A percentile compares a stretch with the other conserved stretches of the same genome.
phyloP scores from a whole-genome alignment of 2,888 invertebrate genomes.

The Pyrocoelia pectoralis region DNA sequence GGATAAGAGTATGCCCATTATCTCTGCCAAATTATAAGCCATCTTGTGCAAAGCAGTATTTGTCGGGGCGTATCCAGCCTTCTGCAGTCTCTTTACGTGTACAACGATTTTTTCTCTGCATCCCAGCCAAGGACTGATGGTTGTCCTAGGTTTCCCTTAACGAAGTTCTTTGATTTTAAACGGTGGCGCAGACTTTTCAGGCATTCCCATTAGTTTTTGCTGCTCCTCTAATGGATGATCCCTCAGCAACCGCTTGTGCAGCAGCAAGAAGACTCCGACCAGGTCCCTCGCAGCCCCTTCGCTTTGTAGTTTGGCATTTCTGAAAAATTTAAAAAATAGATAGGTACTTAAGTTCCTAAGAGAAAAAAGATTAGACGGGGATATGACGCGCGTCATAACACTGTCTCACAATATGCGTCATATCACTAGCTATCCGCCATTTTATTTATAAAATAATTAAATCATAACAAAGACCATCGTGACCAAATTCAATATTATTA shows the following conservation, averaged over 20 bases:
- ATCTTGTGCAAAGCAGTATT: background rate
- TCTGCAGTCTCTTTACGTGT: background rate
- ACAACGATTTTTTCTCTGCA: background rate
- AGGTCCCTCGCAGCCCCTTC: no score
- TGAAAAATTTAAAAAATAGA: no score
- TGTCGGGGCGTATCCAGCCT: background rate
- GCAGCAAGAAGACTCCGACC: background rate
- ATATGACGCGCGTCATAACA: background rate
- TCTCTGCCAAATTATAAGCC: background rate
- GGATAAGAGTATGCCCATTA: background rate
- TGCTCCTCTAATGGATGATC: background rate
- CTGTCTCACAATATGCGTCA: background rate
- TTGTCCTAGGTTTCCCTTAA: background rate
- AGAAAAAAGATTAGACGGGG: no score
- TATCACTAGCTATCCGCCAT: background rate
- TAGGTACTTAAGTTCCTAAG: no score
- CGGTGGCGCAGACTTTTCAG: background rate
- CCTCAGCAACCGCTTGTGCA: background rate
- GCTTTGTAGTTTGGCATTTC: no score
- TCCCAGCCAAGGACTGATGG: background rate
- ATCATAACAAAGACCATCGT: no score
- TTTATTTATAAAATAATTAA: slow-evolving; percentile 2
- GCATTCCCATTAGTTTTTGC: slow-evolving; percentile 2
- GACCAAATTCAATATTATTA: background rate
- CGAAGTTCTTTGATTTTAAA: background rate